A percentile compares a stretch with the other conserved stretches of the same genome.
phyloP scores from a whole-genome alignment of 2,113 vertebrate species.

The Calidris pygmaea region DNA sequence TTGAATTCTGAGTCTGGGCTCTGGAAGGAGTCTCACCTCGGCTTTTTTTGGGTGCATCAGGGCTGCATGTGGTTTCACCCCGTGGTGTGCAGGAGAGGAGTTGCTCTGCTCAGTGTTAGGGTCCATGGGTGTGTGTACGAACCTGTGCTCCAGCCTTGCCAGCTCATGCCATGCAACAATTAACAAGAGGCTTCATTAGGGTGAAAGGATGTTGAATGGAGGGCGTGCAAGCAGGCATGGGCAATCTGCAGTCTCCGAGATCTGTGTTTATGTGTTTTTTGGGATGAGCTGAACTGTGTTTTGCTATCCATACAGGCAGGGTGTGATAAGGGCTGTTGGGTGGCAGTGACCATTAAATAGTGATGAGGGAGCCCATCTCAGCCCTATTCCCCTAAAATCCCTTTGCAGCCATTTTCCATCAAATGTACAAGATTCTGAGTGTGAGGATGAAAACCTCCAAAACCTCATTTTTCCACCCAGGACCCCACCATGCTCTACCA shows the following conservation, averaged over 20 bases:
- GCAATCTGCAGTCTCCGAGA: background rate
- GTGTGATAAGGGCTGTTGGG: background rate
- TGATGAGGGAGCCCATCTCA: background rate
- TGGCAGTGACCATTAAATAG: background rate
- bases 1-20: background rate
- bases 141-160: background rate
- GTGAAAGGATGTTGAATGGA: background rate
- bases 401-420: background rate
- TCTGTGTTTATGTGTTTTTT: background rate
- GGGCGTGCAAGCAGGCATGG: background rate
- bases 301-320: background rate
- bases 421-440: background rate
- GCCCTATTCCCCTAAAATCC: too few relatives aligned
- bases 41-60: background rate
- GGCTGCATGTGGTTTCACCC: fast-evolving
- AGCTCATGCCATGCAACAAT: background rate
- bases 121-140: fast-evolving
- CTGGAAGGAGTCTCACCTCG: background rate
- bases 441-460: background rate
- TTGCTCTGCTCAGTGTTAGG: background rate
- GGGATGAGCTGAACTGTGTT: background rate
- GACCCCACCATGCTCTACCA: background rate
- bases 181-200: background rate
- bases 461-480: background rate
- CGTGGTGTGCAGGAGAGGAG: fast-evolving